Evolutionary conservation across 2,797 vertebrate genomes (phyloP).

Genomic region (Gephyroberyx darwinii): DNA sequence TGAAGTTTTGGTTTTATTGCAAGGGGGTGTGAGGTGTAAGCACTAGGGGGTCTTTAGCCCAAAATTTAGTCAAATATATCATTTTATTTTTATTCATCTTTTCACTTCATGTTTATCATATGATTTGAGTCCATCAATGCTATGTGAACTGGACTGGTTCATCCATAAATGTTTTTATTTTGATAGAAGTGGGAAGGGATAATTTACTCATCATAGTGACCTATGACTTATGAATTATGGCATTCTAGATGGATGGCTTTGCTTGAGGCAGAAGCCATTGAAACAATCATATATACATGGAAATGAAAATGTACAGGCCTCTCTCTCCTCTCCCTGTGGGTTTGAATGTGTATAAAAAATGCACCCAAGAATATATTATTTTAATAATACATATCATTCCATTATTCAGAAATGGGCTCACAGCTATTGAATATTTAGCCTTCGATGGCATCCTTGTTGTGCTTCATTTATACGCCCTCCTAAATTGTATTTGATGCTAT

Average conservation of each 20-base stretch:
- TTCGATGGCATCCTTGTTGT: conserved; percentile 58
- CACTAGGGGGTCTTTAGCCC: conserved; percentile 9
- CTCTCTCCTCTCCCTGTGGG: conserved; percentile 42
- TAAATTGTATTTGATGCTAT: conserved; percentile 51
- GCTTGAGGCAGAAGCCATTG: conserved; percentile 50
- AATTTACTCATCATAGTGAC: conserved; percentile 56
- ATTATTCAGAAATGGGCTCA: conserved; percentile 60
- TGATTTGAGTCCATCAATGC: conserved; percentile 49
- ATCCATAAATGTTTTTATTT: conserved; percentile 39
- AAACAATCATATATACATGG: conserved; percentile 70
- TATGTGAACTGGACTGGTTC: conserved; percentile 39
- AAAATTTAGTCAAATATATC: conserved; percentile 23
- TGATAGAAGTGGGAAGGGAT: conserved; percentile 43
- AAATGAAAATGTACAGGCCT: conserved; percentile 68
- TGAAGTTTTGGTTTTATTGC: conserved; percentile 49
- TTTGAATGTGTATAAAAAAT: conserved; percentile 71
- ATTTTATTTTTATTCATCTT: conserved; percentile 53
- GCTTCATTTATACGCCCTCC: conserved; percentile 55
- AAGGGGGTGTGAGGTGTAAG: conserved; percentile 49
- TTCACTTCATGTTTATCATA: conserved; percentile 48
- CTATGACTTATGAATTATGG: conserved; percentile 54
- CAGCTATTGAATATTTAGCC: conserved; percentile 67
- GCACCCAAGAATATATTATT: conserved; percentile 69
- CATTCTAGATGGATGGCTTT: conserved; percentile 38
- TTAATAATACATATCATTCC: conserved; percentile 61